phyloP scores from a whole-genome alignment of 1,140 invertebrate species.

The Drosophila pseudoananassae region DNA sequence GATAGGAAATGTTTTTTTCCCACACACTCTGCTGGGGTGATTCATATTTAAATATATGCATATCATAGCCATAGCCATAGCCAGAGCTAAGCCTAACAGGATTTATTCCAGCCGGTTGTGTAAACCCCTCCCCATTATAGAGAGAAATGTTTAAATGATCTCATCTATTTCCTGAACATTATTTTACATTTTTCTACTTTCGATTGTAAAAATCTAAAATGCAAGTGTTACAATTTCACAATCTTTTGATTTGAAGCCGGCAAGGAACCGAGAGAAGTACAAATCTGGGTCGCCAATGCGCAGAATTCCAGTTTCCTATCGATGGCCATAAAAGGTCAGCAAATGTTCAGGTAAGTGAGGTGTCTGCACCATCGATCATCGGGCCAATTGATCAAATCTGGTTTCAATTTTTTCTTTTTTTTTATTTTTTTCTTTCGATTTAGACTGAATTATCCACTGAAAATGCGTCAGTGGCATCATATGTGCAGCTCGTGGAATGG shows the following conservation, averaged over 20 bases:
- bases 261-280: constrained; percentile 89
- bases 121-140: constrained; percentile 6
- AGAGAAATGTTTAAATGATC: background rate
- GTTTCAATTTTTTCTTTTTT: constrained; percentile 1
- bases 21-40: constrained; percentile 10
- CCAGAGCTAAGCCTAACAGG: constrained; percentile 23
- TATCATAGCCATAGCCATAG: background rate
- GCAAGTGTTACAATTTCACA: constrained; percentile 22
- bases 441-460: constrained; percentile 91
- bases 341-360: constrained; percentile 86
- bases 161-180: too few species aligned
- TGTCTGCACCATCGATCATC: constrained; percentile 4
- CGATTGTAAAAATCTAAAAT: background rate
- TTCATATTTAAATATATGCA: constrained; percentile 45
- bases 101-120: constrained; percentile 29
- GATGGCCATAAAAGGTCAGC: constrained; percentile 91
- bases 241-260: constrained; percentile 85
- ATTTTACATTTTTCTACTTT: too few species aligned
- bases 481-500: constrained; percentile 94
- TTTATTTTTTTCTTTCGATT: too few species aligned
- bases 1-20: constrained; percentile 31
- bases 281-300: constrained; percentile 91
- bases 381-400: constrained; percentile 1
- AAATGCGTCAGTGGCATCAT: constrained; percentile 93
- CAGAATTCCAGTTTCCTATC: constrained; percentile 91